Base-by-base conservation (phyloP, 2,113 vertebrate species). In the Melanotaenia duboulayi region DNA sequence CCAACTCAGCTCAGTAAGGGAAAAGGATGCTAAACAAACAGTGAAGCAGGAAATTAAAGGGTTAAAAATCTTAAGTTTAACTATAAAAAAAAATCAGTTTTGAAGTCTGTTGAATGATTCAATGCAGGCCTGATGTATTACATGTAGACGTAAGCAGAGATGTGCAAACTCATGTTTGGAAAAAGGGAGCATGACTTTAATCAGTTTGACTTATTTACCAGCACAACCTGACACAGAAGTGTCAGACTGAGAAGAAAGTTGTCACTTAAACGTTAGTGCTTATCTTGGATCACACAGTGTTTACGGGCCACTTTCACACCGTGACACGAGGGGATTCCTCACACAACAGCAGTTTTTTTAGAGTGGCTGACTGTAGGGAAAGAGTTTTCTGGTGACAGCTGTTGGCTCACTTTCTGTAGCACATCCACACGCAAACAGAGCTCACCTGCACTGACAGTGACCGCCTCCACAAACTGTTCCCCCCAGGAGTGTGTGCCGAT, bases 401-500 rank as follows among this genome's bases (percentile, higher is more conserved):
- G 37, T 37, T 56, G 24, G 1, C n/a, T n/a, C n/a, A n/a, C n/a
- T n/a, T n/a, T n/a, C n/a, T 28, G 28, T 28, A 3, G 28, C 28
- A 28, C 28, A 6, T 32, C 9, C 14, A 40, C 66, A 4, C 40
- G 61, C 37, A 50, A 74, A 32, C 76, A 9, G 2, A 32, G 48
- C 92, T 76, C 90, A 98, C 97, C 96, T 92, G 97, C 95, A 19
- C 96, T 97, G 91, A 98, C 96, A 0, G 96, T 98, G 80, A 98
- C 95, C 0, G 96, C 97, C 49, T 98, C 97, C 71, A 97, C 93
- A 87, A 98, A 98, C 90, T 98, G 97, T 46, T 98, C 97, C 57
- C 96, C 90, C 97, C 97, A 98, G 0, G 97, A 98, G 72, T 98
- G 96, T 0, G 97, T 98, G 37, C 96, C 96, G 20, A 98, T 97